Evolutionary conservation across 2,797 vertebrate species (phyloP).

Genomic region (Mormyrops boulengeri): DNA sequence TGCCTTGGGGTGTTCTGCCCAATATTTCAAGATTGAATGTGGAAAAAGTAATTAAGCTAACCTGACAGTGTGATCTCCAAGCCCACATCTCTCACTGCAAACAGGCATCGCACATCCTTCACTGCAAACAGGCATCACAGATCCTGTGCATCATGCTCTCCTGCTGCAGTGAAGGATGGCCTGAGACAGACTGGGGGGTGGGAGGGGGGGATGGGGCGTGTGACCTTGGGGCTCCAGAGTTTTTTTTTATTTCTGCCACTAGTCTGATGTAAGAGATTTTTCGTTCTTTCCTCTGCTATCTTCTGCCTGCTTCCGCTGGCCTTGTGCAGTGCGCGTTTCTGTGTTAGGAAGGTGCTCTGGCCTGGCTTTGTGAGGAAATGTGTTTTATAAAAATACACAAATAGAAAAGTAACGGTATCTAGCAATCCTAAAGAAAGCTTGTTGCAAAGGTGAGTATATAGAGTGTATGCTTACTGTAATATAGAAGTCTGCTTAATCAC

Average conservation of each 20-base stretch:
- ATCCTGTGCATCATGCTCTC: background rate
- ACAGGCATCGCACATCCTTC: background rate
- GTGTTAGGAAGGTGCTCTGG: background rate
- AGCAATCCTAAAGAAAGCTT: background rate
- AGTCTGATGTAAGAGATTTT: background rate
- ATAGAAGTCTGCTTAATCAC: background rate
- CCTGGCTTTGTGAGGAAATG: background rate
- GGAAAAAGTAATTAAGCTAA: constrained; percentile 12
- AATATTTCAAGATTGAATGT: constrained; percentile 11
- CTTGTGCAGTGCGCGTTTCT: background rate
- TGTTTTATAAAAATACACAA: background rate
- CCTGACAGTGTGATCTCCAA: background rate
- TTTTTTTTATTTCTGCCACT: background rate
- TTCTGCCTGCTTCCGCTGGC: background rate
- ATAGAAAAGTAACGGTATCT: background rate
- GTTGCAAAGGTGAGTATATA: background rate
- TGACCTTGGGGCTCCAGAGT: background rate
- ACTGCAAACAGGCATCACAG: background rate
- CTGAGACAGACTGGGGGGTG: background rate
- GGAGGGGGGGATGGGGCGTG: background rate
- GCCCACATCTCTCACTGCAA: background rate
- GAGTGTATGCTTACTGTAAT: background rate
- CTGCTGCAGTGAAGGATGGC: background rate
- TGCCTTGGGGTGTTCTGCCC: background rate
- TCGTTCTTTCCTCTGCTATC: background rate